phyloP scores from a whole-genome alignment of 1,140 invertebrate genomes.

The Macrostomum lignano region DNA sequence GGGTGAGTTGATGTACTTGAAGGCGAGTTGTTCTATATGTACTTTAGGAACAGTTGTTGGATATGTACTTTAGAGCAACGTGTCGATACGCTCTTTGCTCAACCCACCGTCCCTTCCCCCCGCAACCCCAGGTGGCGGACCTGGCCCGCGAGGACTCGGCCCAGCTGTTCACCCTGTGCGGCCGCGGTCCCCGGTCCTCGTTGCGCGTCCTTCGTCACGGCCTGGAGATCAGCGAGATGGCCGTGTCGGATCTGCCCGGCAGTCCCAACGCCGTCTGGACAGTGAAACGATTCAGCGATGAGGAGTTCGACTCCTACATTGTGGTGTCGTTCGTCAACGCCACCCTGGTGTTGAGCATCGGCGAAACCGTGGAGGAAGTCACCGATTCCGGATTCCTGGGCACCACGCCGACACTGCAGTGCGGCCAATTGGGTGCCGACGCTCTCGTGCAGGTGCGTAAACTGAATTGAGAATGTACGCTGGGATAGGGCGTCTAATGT shows the following conservation, averaged over 20 bases:
- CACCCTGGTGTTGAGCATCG: conserved; percentile 88
- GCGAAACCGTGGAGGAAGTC: conserved; percentile 97
- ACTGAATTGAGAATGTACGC: too few species aligned
- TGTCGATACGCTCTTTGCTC: too few species aligned
- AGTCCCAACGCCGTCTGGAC: conserved; percentile 99
- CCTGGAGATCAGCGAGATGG: conserved; percentile 92
- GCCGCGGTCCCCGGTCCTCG: conserved; percentile 66
- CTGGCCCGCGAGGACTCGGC: conserved; percentile 86
- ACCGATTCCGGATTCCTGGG: conserved; percentile 95
- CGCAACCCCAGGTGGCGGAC: conserved; percentile 30
- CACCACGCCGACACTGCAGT: conserved; percentile 81
- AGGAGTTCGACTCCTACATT: conserved; percentile 95
- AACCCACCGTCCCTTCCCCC: neutral
- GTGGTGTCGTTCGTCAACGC: conserved; percentile 99
- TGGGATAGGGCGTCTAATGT: too few species aligned
- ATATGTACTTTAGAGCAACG: too few species aligned
- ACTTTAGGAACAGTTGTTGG: too few species aligned
- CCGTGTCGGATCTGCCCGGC: conserved; percentile 86
- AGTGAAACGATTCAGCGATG: conserved; percentile 72
- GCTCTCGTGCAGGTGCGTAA: conserved; percentile 58
- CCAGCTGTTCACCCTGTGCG: conserved; percentile 80
- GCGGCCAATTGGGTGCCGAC: conserved; percentile 81
- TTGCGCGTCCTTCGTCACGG: conserved; percentile 74
- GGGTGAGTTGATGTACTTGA: neutral
- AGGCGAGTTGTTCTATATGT: too few species aligned